These are phyloP conservation scores for Solea solea DNA, from an alignment of 2,113 vertebrate species.

Conservation along the genomic window DNA sequence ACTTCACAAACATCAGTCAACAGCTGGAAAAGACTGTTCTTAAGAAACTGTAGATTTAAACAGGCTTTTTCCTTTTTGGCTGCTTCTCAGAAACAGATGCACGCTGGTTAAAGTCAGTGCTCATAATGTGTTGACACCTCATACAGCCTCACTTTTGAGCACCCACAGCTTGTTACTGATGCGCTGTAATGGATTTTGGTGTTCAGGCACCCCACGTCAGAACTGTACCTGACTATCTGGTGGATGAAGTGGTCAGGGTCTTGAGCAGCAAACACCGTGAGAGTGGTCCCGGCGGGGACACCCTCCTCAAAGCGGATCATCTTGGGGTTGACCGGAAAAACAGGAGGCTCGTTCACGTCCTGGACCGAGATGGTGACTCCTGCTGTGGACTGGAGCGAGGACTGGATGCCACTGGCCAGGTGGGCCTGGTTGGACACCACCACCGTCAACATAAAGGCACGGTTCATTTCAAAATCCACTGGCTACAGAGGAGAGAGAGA, in stretches of 20 bases:
- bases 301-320: conserved; percentile 94
- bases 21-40: too few species aligned
- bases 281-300: conserved; percentile 86
- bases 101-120: too few species aligned
- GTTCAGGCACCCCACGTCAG: too few species aligned
- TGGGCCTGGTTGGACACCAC: conserved; percentile 97
- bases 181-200: too few species aligned
- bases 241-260: conserved; percentile 87
- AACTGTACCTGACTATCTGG: conserved; percentile 89
- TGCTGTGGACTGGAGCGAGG: conserved; percentile 94
- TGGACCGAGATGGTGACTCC: conserved; percentile 94
- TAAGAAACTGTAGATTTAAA: too few species aligned
- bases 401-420: conserved; percentile 93
- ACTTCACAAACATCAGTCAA: too few species aligned
- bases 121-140: too few species aligned
- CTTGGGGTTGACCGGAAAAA: conserved; percentile 94
- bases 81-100: too few species aligned
- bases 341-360: conserved; percentile 93
- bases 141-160: not conserved
- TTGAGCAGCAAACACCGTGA: conserved; percentile 88
- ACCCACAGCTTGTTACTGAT: not conserved
- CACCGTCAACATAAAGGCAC: conserved; percentile 96
- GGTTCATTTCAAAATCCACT: conserved; percentile 96
- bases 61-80: too few species aligned
- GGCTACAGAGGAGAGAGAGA: conserved; percentile 75